Conservation (phyloP, 2,888 invertebrate genomes). For the Phyllotreta cruciferae region DNA sequence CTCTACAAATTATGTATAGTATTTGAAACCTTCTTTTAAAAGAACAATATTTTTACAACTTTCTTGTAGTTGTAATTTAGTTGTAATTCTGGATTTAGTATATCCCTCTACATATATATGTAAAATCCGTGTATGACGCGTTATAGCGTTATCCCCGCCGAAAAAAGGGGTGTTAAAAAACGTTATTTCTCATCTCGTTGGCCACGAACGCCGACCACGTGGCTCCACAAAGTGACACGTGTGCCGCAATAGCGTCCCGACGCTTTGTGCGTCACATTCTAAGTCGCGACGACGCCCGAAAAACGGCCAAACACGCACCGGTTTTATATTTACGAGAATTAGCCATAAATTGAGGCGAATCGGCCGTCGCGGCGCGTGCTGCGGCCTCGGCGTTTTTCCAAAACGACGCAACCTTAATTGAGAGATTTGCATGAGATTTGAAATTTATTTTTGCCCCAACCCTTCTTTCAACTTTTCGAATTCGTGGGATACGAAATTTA, state of each 20-base stretch:
- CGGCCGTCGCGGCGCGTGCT: conserved; percentile 57
- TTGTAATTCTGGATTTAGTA: too few species aligned
- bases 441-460: conserved; percentile 4
- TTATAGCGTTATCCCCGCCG: conserved; percentile 30
- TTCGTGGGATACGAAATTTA: too few species aligned
- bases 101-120: too few species aligned
- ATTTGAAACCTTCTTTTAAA: too few species aligned
- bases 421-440: conserved; percentile 37
- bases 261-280: conserved; percentile 55
- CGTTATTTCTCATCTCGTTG: conserved; percentile 60
- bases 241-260: conserved; percentile 51
- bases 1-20: too few species aligned
- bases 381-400: conserved; percentile 50
- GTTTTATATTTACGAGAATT: conserved; percentile 60
- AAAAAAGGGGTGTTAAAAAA: conserved; percentile 57
- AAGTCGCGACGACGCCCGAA: conserved; percentile 51
- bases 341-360: conserved; percentile 60
- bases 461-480: too few species aligned
- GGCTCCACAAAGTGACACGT: conserved; percentile 56
- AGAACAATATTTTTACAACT: too few species aligned
- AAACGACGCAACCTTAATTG: conserved; percentile 34
- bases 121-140: conserved; percentile 24
- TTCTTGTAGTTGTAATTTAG: too few species aligned
- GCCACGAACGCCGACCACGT: conserved; percentile 56
- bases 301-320: conserved; percentile 46